phyloP scores from a whole-genome alignment of 1,140 invertebrate genomes.

The Euschistus heros region DNA sequence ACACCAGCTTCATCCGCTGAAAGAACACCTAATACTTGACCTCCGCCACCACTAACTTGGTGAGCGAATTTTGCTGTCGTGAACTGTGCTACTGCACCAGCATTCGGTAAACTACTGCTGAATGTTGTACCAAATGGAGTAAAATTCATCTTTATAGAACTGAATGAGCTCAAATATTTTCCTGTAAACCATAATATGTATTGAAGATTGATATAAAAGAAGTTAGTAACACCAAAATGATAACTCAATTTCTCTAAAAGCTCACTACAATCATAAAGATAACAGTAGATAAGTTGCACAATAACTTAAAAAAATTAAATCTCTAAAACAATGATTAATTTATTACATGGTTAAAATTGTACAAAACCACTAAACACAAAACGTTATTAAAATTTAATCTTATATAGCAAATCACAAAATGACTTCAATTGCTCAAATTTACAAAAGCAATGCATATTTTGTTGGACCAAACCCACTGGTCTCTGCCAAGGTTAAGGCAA shows the following conservation, averaged over 20 bases:
- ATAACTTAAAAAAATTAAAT: too few species aligned
- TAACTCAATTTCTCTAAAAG: too few species aligned
- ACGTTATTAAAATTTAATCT: too few species aligned
- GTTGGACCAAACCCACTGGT: conserved; percentile 23
- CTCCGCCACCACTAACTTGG: conserved; percentile 46
- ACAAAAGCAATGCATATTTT: conserved; percentile 7
- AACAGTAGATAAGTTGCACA: too few species aligned
- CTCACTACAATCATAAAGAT: too few species aligned
- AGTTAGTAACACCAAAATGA: too few species aligned
- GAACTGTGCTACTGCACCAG: conserved; percentile 33
- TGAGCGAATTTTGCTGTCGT: conserved; percentile 36
- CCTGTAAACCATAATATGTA: background rate
- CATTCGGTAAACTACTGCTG: conserved; percentile 46
- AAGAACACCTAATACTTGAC: conserved; percentile 44
- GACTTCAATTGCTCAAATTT: background rate
- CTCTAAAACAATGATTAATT: too few species aligned
- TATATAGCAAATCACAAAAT: background rate
- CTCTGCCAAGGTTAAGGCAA: conserved; percentile 24
- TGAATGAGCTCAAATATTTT: background rate
- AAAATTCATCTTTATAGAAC: conserved; percentile 49
- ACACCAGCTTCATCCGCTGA: conserved; percentile 55
- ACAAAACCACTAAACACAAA: too few species aligned
- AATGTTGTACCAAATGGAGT: conserved; percentile 52
- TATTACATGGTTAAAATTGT: too few species aligned
- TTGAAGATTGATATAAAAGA: too few species aligned